Conservation (phyloP, 1,140 invertebrate genomes). For the Zelostemma sp. region DNA sequence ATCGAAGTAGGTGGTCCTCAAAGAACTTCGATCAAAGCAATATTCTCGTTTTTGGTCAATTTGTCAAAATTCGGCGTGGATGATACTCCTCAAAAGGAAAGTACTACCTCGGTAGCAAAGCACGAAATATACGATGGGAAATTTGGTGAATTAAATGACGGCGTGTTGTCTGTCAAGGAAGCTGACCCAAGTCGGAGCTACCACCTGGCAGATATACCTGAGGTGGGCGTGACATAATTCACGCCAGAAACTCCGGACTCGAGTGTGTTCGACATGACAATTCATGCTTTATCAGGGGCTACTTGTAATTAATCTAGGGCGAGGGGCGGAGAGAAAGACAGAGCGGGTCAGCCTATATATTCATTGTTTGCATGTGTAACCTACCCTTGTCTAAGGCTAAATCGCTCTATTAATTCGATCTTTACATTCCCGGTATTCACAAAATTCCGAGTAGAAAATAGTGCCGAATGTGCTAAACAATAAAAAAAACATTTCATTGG, state of each 20-base stretch:
- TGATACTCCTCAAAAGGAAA: conserved; percentile 28
- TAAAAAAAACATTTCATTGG: too few species aligned
- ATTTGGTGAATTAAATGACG: conserved; percentile 7
- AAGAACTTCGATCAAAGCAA: not conserved
- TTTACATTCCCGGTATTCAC: not conserved
- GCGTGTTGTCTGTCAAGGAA: not conserved
- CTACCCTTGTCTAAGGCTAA: too few species aligned
- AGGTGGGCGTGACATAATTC: conserved; percentile 43
- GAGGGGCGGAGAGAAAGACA: conserved; percentile 3
- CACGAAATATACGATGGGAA: conserved; percentile 9
- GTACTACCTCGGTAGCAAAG: conserved; percentile 36
- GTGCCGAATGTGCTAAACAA: too few species aligned
- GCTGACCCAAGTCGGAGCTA: conserved; percentile 2
- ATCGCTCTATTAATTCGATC: not conserved
- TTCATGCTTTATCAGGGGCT: conserved; percentile 39
- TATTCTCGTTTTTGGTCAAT: conserved; percentile 23
- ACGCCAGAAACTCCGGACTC: conserved; percentile 25
- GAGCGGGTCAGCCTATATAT: too few species aligned
- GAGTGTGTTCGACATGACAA: conserved; percentile 31
- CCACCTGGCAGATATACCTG: conserved; percentile 44
- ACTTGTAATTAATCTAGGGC: conserved; percentile 30
- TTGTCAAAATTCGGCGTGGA: conserved; percentile 33
- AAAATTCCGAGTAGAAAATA: too few species aligned
- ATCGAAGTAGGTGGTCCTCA: too few species aligned
- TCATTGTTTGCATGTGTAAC: too few species aligned